A percentile compares a stretch with the other conserved stretches of the same genome.
Evolutionary conservation across 1,140 invertebrate genomes (phyloP).

Genomic region (Meloidogyne hapla): DNA sequence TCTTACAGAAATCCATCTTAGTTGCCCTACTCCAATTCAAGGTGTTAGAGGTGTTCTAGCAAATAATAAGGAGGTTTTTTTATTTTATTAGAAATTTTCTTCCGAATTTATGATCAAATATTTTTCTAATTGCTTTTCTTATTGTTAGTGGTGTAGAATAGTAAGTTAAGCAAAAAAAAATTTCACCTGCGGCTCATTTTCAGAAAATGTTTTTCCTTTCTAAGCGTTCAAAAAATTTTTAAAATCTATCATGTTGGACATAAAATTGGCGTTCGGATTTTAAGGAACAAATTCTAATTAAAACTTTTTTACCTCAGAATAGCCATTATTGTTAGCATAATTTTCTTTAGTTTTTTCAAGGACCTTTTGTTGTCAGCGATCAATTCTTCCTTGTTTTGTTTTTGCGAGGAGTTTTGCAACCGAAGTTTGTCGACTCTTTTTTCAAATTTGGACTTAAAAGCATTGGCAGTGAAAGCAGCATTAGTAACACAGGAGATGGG

Average conservation of each 20-base stretch:
- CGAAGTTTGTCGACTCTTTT: slow-evolving; percentile 15
- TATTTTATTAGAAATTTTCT: no score
- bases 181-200: no score
- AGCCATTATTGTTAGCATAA: background rate
- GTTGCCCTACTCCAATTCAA: slow-evolving; percentile 16
- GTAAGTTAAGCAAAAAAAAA: no score
- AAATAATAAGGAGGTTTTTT: slow-evolving; percentile 14
- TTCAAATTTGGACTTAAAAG: slow-evolving; percentile 9
- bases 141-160: no score
- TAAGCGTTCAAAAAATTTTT: no score
- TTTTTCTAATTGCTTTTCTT: no score
- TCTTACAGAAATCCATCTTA: slow-evolving; percentile 12
- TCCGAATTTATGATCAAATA: no score
- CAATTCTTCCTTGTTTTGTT: slow-evolving; percentile 20
- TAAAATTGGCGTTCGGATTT: no score
- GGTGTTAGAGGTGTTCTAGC: slow-evolving; percentile 12
- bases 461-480: background rate
- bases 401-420: slow-evolving; percentile 5
- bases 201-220: no score
- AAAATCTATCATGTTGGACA: no score
- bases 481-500: background rate
- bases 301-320: no score
- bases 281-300: no score
- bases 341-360: slow-evolving; percentile 16
- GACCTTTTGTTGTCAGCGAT: slow-evolving; percentile 20